Percentiles rank a stretch among this genome's conserved stretches.
These are phyloP conservation scores for Butorides virescens DNA, from an alignment of 2,113 vertebrate species.

Conservation along the genomic window DNA sequence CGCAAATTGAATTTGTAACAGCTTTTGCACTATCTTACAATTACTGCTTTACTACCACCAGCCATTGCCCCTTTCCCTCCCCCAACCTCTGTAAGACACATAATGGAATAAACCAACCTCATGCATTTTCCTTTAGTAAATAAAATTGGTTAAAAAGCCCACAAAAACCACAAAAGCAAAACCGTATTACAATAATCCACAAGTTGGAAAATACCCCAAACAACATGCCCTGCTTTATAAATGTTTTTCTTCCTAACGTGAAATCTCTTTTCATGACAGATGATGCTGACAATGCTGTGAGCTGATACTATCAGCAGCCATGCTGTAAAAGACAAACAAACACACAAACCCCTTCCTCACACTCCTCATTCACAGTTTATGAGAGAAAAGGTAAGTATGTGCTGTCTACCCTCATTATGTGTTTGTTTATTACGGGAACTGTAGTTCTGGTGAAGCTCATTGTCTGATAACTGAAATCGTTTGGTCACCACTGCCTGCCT, in stretches of 20 bases:
- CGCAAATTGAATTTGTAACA: slow-evolving; percentile 63
- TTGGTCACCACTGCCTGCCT: neutral
- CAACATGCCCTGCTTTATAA: neutral
- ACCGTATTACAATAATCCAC: neutral
- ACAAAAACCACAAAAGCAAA: neutral
- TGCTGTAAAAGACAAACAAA: neutral
- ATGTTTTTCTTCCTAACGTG: neutral
- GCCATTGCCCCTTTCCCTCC: slow-evolving; percentile 43
- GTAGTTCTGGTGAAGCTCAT: neutral
- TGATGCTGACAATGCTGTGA: neutral
- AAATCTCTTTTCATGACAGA: neutral
- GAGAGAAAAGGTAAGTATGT: neutral
- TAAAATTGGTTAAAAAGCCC: neutral
- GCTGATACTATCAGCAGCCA: neutral
- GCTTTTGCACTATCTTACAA: slow-evolving; percentile 48
- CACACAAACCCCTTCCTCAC: neutral
- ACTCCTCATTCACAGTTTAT: neutral
- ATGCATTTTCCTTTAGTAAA: slow-evolving; percentile 6
- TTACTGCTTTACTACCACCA: slow-evolving; percentile 17
- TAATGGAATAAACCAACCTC: slow-evolving; percentile 46
- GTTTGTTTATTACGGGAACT: neutral
- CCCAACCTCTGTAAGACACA: slow-evolving; percentile 12
- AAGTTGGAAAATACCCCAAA: neutral
- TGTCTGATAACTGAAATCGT: neutral
- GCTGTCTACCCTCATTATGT: too few species aligned